Base-by-base conservation (phyloP, 2,797 vertebrate species). In the Anguilla marmorata region DNA sequence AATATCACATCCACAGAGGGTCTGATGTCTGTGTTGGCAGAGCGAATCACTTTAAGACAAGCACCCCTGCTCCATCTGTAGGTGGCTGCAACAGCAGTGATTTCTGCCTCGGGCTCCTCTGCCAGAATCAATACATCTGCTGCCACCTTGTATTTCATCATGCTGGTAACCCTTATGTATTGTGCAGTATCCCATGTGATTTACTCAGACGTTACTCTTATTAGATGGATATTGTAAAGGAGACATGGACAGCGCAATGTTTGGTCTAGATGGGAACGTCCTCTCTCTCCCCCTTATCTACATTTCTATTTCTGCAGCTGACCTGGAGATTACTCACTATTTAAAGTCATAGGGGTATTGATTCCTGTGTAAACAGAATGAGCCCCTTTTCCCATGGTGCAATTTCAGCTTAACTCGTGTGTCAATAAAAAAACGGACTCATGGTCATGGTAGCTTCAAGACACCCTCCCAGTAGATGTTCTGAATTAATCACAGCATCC, bases 311-410 rank as follows among this genome's bases (percentile, higher is more conserved):
- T 91, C 86, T 89, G 89, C 30, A 84, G 74, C 45, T 90, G 90
- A 93, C 93, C 93, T 89, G 89, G 87, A 90, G 87, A 8, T 90
- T 91, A 91, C 90, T 91, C 90, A 89, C 92, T 48, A 88, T 92
- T 94, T 91, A 92, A 88, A 91, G 87, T 89, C 91, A 89, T 90
- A 92, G 89, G 58, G 86, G 85, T 91, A 95, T 95, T 63, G 94
- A 95, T 94, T 92, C 86, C 8, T 87, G 82, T 91, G 92, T 90
- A 93, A 94, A 94, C 92, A 93, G 90, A 90, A 90, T 33, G 84
- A 91, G 91, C 88, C 66, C 83, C 85, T 86, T 91, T 90, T 92
- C 90, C 92, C 74, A 85, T 74, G 60, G 58, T 90, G 89, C 91
- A 88, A 85, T 87, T 90, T 91, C 88, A 69, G 80, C 90, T 91